Conservation (phyloP, 1,140 invertebrate genomes). For the Aphelenchoides fujianensis region DNA sequence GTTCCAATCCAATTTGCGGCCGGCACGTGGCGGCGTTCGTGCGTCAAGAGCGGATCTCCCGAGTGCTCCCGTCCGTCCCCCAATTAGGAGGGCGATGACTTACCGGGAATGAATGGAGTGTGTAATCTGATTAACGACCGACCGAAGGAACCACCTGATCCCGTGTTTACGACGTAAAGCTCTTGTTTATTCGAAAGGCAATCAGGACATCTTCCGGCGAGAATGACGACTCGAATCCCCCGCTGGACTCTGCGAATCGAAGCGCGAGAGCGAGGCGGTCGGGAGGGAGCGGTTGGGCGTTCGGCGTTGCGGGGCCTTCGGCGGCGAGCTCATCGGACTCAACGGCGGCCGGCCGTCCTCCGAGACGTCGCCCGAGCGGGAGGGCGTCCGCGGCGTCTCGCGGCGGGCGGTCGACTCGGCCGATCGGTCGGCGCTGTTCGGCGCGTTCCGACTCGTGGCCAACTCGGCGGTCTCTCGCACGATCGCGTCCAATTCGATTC, state of each 20-base stretch:
- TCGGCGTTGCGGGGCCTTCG: neutral
- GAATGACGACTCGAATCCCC: neutral
- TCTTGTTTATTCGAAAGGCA: no score
- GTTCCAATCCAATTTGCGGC: constrained; percentile 1
- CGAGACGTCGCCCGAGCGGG: neutral
- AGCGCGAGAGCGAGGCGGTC: neutral
- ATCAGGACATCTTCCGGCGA: constrained; percentile 19
- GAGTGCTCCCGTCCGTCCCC: no score
- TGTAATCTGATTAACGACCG: no score
- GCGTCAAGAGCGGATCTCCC: no score
- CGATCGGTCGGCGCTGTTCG: neutral
- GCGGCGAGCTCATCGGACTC: neutral
- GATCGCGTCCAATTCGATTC: constrained; percentile 24
- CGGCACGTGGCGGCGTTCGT: no score
- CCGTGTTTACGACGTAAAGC: no score
- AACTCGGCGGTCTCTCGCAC: constrained; percentile 13
- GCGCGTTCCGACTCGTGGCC: neutral
- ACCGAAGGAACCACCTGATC: no score
- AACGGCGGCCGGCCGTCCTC: neutral
- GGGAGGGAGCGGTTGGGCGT: neutral
- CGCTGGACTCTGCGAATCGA: neutral
- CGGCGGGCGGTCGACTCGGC: neutral
- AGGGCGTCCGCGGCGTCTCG: neutral
- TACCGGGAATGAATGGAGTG: no score
- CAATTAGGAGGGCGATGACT: no score